A percentile compares a stretch with the other conserved stretches of the same genome.
phyloP scores from a whole-genome alignment of 2,797 vertebrate genomes.

The Coranthus polyacanthus region DNA sequence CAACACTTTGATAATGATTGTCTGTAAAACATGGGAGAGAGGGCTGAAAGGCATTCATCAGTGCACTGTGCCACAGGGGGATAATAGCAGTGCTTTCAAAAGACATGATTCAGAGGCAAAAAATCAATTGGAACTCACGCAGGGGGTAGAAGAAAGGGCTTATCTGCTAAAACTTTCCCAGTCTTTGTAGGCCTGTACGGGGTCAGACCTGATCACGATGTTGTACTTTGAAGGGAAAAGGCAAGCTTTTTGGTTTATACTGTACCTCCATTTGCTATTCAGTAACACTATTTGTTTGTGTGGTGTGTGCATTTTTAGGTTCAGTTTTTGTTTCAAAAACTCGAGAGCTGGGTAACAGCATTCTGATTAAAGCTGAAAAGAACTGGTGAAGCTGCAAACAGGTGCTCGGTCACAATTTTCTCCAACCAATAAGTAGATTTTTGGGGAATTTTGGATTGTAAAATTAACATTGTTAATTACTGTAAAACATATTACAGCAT shows the following conservation, averaged over 20 bases:
- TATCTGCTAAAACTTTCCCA: slow-evolving; percentile 53
- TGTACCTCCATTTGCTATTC: slow-evolving; percentile 1
- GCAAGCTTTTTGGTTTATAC: not conserved
- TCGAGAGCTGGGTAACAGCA: too few relatives aligned
- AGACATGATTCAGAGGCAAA: slow-evolving; percentile 63
- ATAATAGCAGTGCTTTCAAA: slow-evolving; percentile 73
- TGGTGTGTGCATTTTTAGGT: not conserved
- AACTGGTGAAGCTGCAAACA: too few relatives aligned
- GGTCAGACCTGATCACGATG: slow-evolving; percentile 8
- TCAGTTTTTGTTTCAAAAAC: too few relatives aligned
- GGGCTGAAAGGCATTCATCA: slow-evolving; percentile 75
- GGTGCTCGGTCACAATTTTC: too few relatives aligned
- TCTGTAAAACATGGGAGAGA: slow-evolving; percentile 65
- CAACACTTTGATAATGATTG: slow-evolving; percentile 76
- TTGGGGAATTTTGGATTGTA: too few relatives aligned
- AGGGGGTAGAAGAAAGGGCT: slow-evolving; percentile 47
- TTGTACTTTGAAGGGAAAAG: slow-evolving; percentile 15
- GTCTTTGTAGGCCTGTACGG: slow-evolving; percentile 21
- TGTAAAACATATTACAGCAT: too few relatives aligned
- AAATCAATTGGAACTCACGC: slow-evolving; percentile 55
- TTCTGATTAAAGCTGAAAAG: too few relatives aligned
- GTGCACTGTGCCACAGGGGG: slow-evolving; percentile 64
- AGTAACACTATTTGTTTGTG: not conserved
- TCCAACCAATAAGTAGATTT: too few relatives aligned
- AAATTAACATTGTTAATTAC: too few relatives aligned